Evolutionary conservation across 2,113 vertebrate genomes (phyloP), one percentile per base, ranked within the genome.

Genomic region (Bombycilla garrulus): DNA sequence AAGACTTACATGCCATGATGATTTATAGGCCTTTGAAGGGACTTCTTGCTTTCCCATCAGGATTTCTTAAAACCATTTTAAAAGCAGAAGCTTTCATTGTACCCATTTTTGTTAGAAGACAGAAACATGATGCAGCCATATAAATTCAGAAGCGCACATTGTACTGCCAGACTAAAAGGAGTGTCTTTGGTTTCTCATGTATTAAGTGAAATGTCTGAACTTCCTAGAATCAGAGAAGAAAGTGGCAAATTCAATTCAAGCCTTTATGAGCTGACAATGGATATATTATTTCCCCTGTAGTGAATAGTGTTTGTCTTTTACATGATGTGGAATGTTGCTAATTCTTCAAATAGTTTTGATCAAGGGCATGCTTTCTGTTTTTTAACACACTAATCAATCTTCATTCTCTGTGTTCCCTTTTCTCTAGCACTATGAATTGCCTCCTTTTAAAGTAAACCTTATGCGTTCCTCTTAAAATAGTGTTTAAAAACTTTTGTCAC

Each of bases 311-410:
- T 54, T 35, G 33, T n/a, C 38, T 92, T 90, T 92, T 86, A 62
- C 62, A 7, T 80, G 3, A 82, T 35, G n/a, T 86, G 70, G 50
- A 92, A 86, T 82, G 61, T 40, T 88, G 36, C 57, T 93, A 61
- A 62, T 90, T 90, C 36, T 88, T 94, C 13, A 80, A 53, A 69
- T 87, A 54, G 38, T 95, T 93, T 90, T 83, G 47, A 83, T 62
- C 24, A 77, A 86, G 38, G 5, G 31, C 6, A 0, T 73, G 25
- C 74, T 51, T 90, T 38, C 66, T 86, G 25, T 5, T 88, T 87
- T 77, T 77, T 18, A 56, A 81, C 2, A 3, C 28, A 31, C 21
- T 44, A 36, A 81, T 83, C 33, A 58, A 1, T 86, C 60, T 86
- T 77, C 66, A n/a, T 82, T 83, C 33, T 88, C 24, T 70, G 18